Base-by-base conservation (phyloP, 2,888 invertebrate species). In the Parthenolecanium corni region DNA sequence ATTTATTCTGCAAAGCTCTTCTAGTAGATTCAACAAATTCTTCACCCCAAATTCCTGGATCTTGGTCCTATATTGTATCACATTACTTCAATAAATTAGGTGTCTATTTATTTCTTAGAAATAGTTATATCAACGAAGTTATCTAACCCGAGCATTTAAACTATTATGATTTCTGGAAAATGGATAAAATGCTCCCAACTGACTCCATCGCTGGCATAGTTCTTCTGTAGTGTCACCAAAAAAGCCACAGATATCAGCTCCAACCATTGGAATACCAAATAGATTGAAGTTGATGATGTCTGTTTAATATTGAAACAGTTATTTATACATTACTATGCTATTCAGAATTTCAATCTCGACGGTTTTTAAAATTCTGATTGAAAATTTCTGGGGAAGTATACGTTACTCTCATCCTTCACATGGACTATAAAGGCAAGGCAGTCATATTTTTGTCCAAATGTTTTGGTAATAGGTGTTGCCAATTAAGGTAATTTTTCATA, bases 221-320 rank as follows among this genome's bases (percentile, higher is more conserved):
- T 82, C 76, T 4, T 73, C 76, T 0, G 86, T 85, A 0, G 88
- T 82, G 73, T 89, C 83, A 1, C 81, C 82, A 68, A 80, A 79
- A 73, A 89, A 90, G 1, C 89, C 90, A 74, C 90, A 90, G 67
- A 90, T 89, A 73, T 90, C 89, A 0, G 88, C 83, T 1, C 89
- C 89, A 76, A 86, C 82, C 78, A 89, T 79, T 1, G 90, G 88
- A 24, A 89, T 79, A 16, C 89, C 89, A 74, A 85, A 89, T 65
- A 89, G 72, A 70, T 83, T 84, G 74, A 83, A 86, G 70, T 81
- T 82, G 42, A 89, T 73, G 66, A 87, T 72, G 69, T 84, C 87
- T 80, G 70, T 68, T 69, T 31, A 73, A 70, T 38, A 71, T 18
- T 31, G 31, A 31, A 31, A 31, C n/a, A n/a, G n/a, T n/a, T n/a